Conservation (phyloP, 2,113 vertebrate species). For the Entelurus aequoreus region DNA sequence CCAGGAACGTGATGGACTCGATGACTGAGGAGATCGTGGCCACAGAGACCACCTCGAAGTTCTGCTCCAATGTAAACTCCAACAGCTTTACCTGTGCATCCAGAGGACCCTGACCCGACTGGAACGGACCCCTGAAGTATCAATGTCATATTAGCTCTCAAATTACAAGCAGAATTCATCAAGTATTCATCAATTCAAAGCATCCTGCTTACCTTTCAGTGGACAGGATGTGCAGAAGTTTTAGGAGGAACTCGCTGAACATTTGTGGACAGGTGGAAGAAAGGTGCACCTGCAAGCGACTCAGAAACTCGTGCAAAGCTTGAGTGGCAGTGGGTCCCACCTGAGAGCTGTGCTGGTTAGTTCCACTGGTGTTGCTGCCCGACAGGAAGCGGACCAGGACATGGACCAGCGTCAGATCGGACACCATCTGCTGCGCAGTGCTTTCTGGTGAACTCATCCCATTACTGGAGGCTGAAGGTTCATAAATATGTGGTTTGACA, state of each 20-base stretch:
- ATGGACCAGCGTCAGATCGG: constrained; percentile 90
- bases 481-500: not conserved
- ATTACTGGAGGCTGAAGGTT: constrained; percentile 71
- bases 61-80: constrained; percentile 96
- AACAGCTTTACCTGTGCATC: constrained; percentile 97
- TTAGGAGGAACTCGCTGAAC: constrained; percentile 98
- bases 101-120: constrained; percentile 91
- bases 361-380: constrained; percentile 90
- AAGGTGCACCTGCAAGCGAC: constrained; percentile 93
- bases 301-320: constrained; percentile 98
- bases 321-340: constrained; percentile 98
- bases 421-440: constrained; percentile 94
- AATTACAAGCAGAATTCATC: not conserved
- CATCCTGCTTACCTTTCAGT: constrained; percentile 81
- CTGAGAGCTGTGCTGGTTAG: constrained; percentile 95
- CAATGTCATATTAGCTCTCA: not conserved
- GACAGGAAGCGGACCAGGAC: constrained; percentile 97
- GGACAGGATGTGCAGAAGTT: constrained; percentile 95
- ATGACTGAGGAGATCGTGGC: constrained; percentile 93
- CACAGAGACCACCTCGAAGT: constrained; percentile 95
- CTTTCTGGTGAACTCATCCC: constrained; percentile 85
- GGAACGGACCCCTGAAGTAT: constrained; percentile 85
- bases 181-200: not conserved
- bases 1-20: constrained; percentile 94
- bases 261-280: constrained; percentile 94